Base-by-base conservation (phyloP, 2,797 vertebrate species). In the Crax fasciolata region DNA sequence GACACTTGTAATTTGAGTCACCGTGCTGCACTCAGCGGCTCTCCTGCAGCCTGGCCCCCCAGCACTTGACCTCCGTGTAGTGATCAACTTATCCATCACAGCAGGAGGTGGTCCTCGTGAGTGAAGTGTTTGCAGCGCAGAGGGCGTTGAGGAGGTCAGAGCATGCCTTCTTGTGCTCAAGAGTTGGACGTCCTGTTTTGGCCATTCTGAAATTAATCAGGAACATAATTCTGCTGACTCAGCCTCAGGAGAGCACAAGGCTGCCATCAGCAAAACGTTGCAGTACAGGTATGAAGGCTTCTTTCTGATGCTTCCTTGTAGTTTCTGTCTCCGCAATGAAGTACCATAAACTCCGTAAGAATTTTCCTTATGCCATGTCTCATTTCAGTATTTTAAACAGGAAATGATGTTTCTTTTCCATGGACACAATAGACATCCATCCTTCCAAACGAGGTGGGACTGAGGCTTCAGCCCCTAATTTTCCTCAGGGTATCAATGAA, bases 191-290 rank as follows among this genome's bases (percentile, higher is more conserved):
- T 54, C 24, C 9, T 21, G 44, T 32, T 27, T 59, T 46, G 55
- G 21, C 13, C 23, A 10, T 23, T n/a, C 23, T 59, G 25, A 39
- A 58, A 23, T 44, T 41, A 55, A 11, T 76, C 25, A 63, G 59
- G 62, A 78, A 11, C 9, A 6, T 78, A 20, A 5, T 41, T 84
- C 54, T 90, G 54, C 15, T 43, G 52, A 48, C 84, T 73, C 24
- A 43, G 1, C 16, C 24, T 43, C 38, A 66, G 46, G 91, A 75
- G 27, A 57, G 17, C 12, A 63, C 13, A 83, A 44, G 35, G 35
- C 68, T 52, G 28, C 52, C 96, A 41, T 46, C 67, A 86, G 48
- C 23, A 70, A 84, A 84, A 75, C 39, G 28, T 57, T 88, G 28
- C 68, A 90, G 19, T 28, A 8, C 11, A 27, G 41, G 44, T 39